Evolutionary conservation across 2,888 invertebrate species (phyloP), one percentile per base, ranked within the genome.

Genomic region (Cantharis nigra): DNA sequence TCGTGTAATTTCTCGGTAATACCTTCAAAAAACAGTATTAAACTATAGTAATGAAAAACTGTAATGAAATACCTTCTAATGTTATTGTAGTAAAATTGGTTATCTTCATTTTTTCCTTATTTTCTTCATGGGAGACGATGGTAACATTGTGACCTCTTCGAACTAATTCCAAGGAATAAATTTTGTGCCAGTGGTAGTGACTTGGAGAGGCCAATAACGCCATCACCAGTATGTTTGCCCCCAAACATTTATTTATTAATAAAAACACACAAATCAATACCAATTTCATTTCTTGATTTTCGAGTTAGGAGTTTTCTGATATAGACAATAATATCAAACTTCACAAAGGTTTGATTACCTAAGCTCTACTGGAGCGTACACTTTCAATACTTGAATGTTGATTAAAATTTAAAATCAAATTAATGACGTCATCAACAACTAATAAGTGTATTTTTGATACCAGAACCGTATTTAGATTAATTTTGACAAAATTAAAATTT

Each of bases 101-200:
- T 1, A 16, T 33, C 14, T 28, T 18, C 0, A n/a, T 9, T 49
- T n/a, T 49, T 18, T 72, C 18, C 20, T 79, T 78, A 33, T 80
- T 78, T 26, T 33, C 30, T 18, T 72, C 74, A 13, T 72, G 71
- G 7, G 74, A 65, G 28, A 80, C 28, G 10, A 74, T 71, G 18
- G 80, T 80, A 13, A 80, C 72, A 64, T 79, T 75, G 20, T 80
- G 79, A 7, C 78, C 78, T 63, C 30, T 70, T 10, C 49, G 11
- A 13, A 64, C 65, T 62, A 80, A 73, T 64, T 72, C 75, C 26
- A 72, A 30, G 0, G 76, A 70, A 7, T 79, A 69, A 0, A 71
- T 70, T 18, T 72, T 71, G 28, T 78, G 71, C 79, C 79, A 80
- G n/a, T 79, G 28, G 65, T 75, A 33, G 69, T 80, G 80, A 69